Evolutionary conservation across 1,140 invertebrate species (phyloP), one percentile per base, ranked within the genome.

Genomic region (Sarcophaga peregrina): DNA sequence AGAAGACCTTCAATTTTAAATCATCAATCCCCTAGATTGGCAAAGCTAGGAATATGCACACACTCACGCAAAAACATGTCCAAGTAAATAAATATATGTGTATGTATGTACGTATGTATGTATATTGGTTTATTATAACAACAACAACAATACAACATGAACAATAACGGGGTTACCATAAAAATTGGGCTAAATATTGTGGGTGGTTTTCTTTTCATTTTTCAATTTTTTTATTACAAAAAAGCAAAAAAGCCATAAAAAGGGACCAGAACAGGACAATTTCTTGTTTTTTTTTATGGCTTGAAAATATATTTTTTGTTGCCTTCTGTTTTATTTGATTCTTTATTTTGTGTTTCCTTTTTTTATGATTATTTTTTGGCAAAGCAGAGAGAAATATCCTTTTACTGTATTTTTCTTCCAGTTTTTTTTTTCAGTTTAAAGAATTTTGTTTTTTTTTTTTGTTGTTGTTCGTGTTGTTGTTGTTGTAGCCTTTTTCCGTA

Each of bases 251-350:
- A 17, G 58, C 17, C 20, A 68, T 68, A 68, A 68, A 68, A 68
- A 62, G 8, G 62, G 62, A 68, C 62, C 20, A 37, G 25, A 37
- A 37, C 25, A 37, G 25, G 25, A 37, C 25, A 37, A 37, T 37
- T 37, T 37, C 25, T 37, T 68, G 62, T 20, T 20, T 68, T 68
- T 68, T 68, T 68, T 68, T 68, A 68, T 68, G 20, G 62, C 62
- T 68, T 68, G 62, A 68, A 68, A 68, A 68, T 20, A 68, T 68
- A 68, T 68, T 87, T 86, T 86, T n/a, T n/a, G n/a, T n/a, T 86
- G 25, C 46, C 80, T 84, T 82, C 20, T 46, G 47, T n/a, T 68
- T 37, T 37, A 37, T 37, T 37, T 37, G 25, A 37, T 37, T 37
- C 25, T 37, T 37, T 2, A 37, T 37, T 37, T 37, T 37, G 25